Evolutionary conservation across 2,113 vertebrate genomes (phyloP).

Genomic region (Upupa epops): DNA sequence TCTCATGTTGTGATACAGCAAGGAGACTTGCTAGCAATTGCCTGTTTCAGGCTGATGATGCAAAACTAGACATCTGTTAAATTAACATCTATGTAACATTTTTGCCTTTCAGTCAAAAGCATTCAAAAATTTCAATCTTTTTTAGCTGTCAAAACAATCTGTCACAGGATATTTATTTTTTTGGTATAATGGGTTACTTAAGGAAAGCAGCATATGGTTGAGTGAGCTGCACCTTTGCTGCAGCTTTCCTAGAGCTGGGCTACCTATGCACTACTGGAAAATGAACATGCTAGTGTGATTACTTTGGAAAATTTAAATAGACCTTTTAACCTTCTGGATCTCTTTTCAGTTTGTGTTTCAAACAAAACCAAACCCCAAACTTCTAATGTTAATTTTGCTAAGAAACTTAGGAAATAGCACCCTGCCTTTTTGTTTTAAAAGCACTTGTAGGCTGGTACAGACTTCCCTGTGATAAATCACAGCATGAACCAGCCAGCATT

Average conservation of each 20-base stretch:
- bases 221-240: slow-evolving; percentile 48
- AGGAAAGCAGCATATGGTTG: slow-evolving; percentile 71
- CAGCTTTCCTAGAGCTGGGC: background rate
- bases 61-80: slow-evolving; percentile 82
- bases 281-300: background rate
- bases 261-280: slow-evolving; percentile 29
- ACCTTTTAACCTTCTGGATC: background rate
- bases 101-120: slow-evolving; percentile 80
- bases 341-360: background rate
- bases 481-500: background rate
- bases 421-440: background rate
- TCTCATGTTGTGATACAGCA: slow-evolving; percentile 67
- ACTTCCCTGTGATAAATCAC: background rate
- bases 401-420: background rate
- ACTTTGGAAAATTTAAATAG: background rate
- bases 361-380: background rate
- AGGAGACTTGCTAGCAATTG: slow-evolving; percentile 75
- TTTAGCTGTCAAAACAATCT: slow-evolving; percentile 81
- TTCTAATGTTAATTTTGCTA: background rate
- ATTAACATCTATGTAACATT: slow-evolving; percentile 81
- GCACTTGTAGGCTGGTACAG: background rate
- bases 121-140: slow-evolving; percentile 72
- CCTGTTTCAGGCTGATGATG: slow-evolving; percentile 78
- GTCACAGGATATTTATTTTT: slow-evolving; percentile 76
- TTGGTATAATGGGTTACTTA: slow-evolving; percentile 77